Evolutionary conservation across 2,888 invertebrate species (phyloP), one percentile per base, ranked within the genome.

Genomic region (Heliconius aoede): DNA sequence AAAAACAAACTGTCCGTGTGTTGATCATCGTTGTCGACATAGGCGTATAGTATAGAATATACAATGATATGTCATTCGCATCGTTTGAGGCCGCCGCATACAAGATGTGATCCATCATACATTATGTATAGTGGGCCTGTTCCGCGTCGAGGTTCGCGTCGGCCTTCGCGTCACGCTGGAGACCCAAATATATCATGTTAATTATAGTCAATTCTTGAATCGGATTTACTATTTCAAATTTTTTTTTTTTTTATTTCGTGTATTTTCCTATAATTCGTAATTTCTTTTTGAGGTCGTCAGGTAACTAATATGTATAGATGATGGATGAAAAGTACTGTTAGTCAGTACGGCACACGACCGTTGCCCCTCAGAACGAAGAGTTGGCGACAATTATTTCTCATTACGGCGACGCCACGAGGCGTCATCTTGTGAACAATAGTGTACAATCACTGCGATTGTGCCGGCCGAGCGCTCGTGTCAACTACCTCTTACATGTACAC

Each of bases 61-160:
- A 91, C 90, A 94, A 94, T 91, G 90, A 91, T 87, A 88, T 93
- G 92, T 93, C 92, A 90, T 92, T 93, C 91, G 90, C 91, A 89
- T 91, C 90, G 90, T 91, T 90, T 91, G 91, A 91, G 91, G 92
- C 86, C 90, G 90, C 91, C 91, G 90, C 91, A 91, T 92, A 90
- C 88, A 87, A 91, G 91, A 91, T 91, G 89, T 82, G 86, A 85
- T 83, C 84, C 89, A 87, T 89, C 88, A 91, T 91, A 90, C 87
- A 89, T 92, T 86, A 91, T 91, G 89, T 90, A 91, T 89, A 87
- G 84, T 81, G 84, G 83, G 85, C 82, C 83, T 88, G 87, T 89
- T 92, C 89, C 88, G 89, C 86, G 85, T 88, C 86, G 81, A 83
- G 82, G 84, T 86, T 81, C 78, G 80, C 83, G 81, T 83, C 85